Conservation (phyloP, 2,888 invertebrate genomes). For the Oligia latruncula region DNA sequence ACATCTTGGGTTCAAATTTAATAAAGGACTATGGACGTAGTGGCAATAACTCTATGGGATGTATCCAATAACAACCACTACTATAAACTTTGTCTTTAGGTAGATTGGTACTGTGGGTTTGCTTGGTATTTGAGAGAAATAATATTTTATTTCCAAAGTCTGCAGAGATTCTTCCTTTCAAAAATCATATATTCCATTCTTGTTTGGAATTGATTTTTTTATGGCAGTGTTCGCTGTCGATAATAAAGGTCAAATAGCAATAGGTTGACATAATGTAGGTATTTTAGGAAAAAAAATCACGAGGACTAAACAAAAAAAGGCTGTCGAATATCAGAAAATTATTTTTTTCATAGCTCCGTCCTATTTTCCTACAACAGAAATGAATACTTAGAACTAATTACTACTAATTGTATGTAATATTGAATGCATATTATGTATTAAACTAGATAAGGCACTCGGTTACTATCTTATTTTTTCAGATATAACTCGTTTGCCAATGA, state of each 20-base stretch:
- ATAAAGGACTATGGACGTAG: constrained; percentile 56
- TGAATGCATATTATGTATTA: background rate
- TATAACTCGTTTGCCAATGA: background rate
- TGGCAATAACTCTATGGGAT: constrained; percentile 52
- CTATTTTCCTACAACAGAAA: too few relatives aligned
- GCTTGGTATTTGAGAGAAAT: background rate
- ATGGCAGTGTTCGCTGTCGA: too few relatives aligned
- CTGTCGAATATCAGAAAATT: too few relatives aligned
- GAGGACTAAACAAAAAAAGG: too few relatives aligned
- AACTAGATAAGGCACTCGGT: background rate
- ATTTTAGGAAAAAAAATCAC: too few relatives aligned
- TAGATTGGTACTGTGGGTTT: background rate
- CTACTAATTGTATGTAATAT: too few relatives aligned
- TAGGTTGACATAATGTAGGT: background rate
- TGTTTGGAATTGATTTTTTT: background rate
- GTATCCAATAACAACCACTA: constrained; percentile 51
- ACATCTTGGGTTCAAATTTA: constrained; percentile 54
- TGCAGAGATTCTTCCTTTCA: background rate
- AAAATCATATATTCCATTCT: background rate
- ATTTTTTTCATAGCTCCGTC: too few relatives aligned
- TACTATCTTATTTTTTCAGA: background rate
- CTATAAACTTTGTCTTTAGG: constrained; percentile 23
- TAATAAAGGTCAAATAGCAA: background rate
- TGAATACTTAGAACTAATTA: too few relatives aligned
- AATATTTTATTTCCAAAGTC: background rate